Evolutionary conservation across 2,888 invertebrate genomes (phyloP).

Genomic region (Diaprepes abbreviatus): DNA sequence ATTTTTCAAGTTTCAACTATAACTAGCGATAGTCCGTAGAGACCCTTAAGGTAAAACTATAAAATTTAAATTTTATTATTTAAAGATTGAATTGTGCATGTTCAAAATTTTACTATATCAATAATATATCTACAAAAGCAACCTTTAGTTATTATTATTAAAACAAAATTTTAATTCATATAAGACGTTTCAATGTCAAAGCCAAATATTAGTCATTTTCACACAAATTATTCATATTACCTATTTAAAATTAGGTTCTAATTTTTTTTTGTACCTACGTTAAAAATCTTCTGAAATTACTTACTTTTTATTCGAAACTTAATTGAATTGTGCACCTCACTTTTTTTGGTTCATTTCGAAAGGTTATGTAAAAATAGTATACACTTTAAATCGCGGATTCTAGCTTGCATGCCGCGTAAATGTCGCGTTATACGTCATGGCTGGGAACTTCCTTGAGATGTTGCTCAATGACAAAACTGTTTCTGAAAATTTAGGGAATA

Average conservation of each 20-base stretch:
- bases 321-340: conserved; percentile 12
- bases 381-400: background rate
- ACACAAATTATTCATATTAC: too few relatives aligned
- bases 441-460: conserved; percentile 21
- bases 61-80: too few relatives aligned
- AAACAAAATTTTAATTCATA: conserved; percentile 8
- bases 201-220: background rate
- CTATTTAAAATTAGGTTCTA: too few relatives aligned
- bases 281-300: background rate
- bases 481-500: conserved; percentile 14
- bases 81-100: too few relatives aligned
- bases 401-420: conserved; percentile 17
- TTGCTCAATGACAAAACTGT: conserved; percentile 6
- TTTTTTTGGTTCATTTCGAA: conserved; percentile 28
- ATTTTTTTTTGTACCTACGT: too few relatives aligned
- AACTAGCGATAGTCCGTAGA: too few relatives aligned
- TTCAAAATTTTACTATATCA: too few relatives aligned
- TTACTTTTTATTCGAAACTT: conserved; percentile 14
- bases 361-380: conserved; percentile 37
- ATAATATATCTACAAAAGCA: too few relatives aligned
- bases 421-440: conserved; percentile 17
- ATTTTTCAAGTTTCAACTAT: too few relatives aligned
- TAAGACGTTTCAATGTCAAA: conserved; percentile 39
- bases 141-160: background rate
- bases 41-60: too few relatives aligned